A percentile compares a stretch with the other conserved stretches of the same genome.
These are phyloP conservation scores for Catharus ustulatus DNA, from an alignment of 2,797 vertebrate species.

Conservation along the genomic window DNA sequence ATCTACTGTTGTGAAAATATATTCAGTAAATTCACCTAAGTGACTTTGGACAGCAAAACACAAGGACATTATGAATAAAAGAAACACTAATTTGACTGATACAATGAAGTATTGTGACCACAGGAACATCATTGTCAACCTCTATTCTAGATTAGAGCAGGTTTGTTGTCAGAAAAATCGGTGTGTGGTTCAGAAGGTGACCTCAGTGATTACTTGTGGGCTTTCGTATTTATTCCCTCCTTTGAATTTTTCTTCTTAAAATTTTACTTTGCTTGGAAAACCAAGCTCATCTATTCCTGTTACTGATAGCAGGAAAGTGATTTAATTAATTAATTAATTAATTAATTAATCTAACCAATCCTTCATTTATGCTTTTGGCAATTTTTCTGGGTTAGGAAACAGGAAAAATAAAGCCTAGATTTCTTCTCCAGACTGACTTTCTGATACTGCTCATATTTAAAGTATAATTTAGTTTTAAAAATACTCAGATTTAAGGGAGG, in stretches of 20 bases:
- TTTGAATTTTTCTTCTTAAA: neutral
- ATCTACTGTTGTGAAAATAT: conserved; percentile 50
- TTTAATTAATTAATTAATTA: neutral
- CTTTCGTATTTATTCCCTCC: neutral
- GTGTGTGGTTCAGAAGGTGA: conserved; percentile 26
- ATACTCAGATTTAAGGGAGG: neutral
- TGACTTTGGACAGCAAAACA: conserved; percentile 47
- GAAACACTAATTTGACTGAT: conserved; percentile 17
- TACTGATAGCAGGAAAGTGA: neutral
- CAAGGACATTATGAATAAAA: conserved; percentile 48
- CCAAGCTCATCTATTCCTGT: neutral
- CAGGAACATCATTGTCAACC: conserved; percentile 4
- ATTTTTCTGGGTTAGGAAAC: neutral
- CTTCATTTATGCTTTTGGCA: neutral
- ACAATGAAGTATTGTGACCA: conserved; percentile 17
- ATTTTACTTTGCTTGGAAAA: neutral
- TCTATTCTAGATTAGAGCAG: neutral
- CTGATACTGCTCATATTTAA: neutral
- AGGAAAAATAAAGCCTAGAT: neutral
- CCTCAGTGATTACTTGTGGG: neutral
- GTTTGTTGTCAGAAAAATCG: conserved; percentile 32
- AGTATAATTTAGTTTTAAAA: neutral
- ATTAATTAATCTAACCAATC: neutral
- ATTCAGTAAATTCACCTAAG: conserved; percentile 59
- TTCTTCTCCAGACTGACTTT: neutral